These are phyloP conservation scores for Montipora capitata DNA, from an alignment of 92 coral and sea anemone genomes.

Conservation along the genomic window DNA sequence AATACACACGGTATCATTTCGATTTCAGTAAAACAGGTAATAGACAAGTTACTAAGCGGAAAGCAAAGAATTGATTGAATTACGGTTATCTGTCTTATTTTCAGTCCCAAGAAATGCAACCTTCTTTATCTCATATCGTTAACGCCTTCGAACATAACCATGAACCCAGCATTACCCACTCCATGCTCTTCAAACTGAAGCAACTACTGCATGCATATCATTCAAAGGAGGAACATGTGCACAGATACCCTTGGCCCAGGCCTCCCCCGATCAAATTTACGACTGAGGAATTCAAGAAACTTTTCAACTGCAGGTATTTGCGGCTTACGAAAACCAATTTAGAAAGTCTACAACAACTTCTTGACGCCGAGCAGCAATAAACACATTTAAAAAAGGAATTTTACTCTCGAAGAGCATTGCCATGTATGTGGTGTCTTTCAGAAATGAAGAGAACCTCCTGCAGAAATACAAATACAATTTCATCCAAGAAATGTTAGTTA, in stretches of 20 bases:
- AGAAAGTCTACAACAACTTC: conserved; percentile 35
- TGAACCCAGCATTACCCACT: conserved; percentile 65
- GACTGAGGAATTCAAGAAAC: conserved; percentile 82
- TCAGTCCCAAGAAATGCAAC: conserved; percentile 33
- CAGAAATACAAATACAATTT: too few species aligned
- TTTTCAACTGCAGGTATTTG: conserved; percentile 78
- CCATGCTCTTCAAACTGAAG: conserved; percentile 78
- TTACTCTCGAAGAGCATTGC: neutral
- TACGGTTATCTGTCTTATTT: neutral
- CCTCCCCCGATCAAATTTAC: conserved; percentile 72
- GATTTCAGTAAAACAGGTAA: too few species aligned
- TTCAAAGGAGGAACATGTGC: conserved; percentile 74
- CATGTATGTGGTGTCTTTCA: neutral
- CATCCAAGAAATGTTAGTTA: too few species aligned
- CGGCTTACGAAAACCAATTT: conserved; percentile 34
- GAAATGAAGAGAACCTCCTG: neutral
- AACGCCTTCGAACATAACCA: conserved; percentile 75
- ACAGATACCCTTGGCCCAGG: conserved; percentile 92
- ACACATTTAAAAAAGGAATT: neutral
- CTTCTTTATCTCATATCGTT: conserved; percentile 66
- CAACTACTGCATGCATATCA: conserved; percentile 81
- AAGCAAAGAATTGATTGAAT: neutral
- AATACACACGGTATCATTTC: too few species aligned
- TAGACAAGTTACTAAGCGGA: neutral
- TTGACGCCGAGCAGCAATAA: neutral